phyloP scores from a whole-genome alignment of 2,797 vertebrate species.

The Darevskia mixta region DNA sequence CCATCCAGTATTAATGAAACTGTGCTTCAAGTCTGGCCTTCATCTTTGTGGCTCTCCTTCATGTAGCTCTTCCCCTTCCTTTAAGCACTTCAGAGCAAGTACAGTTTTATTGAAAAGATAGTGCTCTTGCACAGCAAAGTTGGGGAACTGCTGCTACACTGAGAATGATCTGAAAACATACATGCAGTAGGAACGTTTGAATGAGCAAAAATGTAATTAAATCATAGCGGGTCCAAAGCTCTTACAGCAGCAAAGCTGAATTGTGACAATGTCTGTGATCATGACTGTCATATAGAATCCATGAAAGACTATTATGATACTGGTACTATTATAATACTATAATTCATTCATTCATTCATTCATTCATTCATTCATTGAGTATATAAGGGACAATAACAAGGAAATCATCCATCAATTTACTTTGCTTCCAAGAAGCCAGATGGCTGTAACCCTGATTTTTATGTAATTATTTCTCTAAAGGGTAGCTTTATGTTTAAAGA shows the following conservation, averaged over 20 bases:
- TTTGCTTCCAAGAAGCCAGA: constrained; percentile 47
- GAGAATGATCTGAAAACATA: constrained; percentile 72
- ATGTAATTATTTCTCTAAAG: constrained; percentile 56
- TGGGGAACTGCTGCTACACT: constrained; percentile 60
- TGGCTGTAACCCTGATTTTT: not conserved
- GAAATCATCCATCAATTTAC: constrained; percentile 59
- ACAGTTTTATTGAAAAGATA: constrained; percentile 73
- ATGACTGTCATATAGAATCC: constrained; percentile 42
- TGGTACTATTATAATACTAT: not conserved
- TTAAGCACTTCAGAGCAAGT: constrained; percentile 67
- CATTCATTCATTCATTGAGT: constrained; percentile 8
- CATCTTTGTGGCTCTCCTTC: constrained; percentile 82
- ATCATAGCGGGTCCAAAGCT: constrained; percentile 65
- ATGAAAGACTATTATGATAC: constrained; percentile 6
- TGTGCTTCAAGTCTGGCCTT: constrained; percentile 86
- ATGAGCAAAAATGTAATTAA: constrained; percentile 76
- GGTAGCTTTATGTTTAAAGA: constrained; percentile 55
- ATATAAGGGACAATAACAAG: constrained; percentile 45
- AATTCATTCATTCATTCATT: not conserved
- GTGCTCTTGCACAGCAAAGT: constrained; percentile 61
- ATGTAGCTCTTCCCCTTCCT: constrained; percentile 64
- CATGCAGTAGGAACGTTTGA: constrained; percentile 59
- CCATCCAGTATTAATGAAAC: constrained; percentile 87
- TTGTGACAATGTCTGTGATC: constrained; percentile 62
- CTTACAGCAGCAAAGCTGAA: constrained; percentile 48